Percentiles rank a stretch among this genome's conserved stretches.
These are phyloP conservation scores for Stomatorhinus ivindoensis DNA, from an alignment of 2,113 vertebrate genomes.

Conservation along the genomic window DNA sequence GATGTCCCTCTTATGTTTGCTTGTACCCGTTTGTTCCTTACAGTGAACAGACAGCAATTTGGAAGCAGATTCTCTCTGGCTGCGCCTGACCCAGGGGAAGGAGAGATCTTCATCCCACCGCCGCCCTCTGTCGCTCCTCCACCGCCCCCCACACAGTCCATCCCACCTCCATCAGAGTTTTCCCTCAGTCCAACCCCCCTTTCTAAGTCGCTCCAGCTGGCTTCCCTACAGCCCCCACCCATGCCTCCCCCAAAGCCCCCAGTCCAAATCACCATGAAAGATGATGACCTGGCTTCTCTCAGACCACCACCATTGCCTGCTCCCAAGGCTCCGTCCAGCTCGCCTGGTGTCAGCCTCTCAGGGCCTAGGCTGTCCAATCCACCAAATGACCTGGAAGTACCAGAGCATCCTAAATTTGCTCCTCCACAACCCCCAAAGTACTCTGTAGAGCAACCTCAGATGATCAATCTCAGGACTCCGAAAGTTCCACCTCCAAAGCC, in stretches of 20 bases:
- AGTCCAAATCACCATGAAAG: constrained; percentile 20
- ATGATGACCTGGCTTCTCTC: constrained; percentile 38
- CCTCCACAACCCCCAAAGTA: constrained; percentile 49
- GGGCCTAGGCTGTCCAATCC: constrained; percentile 35
- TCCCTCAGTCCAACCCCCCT: constrained; percentile 34
- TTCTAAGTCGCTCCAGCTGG: constrained; percentile 1
- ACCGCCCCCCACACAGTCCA: constrained; percentile 40
- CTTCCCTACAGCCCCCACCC: constrained; percentile 47
- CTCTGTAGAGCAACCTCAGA: constrained; percentile 48
- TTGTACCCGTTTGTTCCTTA: constrained; percentile 17
- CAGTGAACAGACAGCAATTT: constrained; percentile 57
- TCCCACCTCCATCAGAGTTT: constrained; percentile 46
- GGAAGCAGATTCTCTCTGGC: constrained; percentile 57
- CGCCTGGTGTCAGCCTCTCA: constrained; percentile 48
- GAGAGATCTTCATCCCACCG: constrained; percentile 62
- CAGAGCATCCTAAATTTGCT: constrained; percentile 41
- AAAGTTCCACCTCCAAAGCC: constrained; percentile 60
- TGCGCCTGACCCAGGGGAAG: constrained; percentile 50
- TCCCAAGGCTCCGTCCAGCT: constrained; percentile 48
- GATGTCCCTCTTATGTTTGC: background rate
- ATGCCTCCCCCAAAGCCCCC: constrained; percentile 46
- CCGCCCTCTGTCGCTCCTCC: constrained; percentile 51
- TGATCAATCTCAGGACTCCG: constrained; percentile 46
- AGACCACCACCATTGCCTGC: constrained; percentile 49
- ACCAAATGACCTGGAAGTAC: constrained; percentile 25